These are phyloP conservation scores for Amblyjoppa proteus DNA, from an alignment of 2,888 invertebrate genomes.

Conservation along the genomic window DNA sequence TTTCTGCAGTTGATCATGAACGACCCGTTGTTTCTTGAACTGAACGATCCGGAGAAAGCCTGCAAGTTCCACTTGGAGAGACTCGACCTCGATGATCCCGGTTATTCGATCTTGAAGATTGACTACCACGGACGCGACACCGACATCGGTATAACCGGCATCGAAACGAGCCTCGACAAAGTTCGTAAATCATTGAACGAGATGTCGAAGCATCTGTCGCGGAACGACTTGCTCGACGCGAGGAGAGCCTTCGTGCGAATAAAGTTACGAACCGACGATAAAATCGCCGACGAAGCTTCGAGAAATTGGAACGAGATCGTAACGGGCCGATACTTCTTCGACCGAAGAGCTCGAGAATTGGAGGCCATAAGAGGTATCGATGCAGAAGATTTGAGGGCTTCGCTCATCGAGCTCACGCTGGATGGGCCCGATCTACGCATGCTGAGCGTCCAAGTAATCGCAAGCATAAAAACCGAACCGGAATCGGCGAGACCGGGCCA, in stretches of 20 bases:
- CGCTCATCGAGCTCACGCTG: conserved; percentile 73
- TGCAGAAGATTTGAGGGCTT: conserved; percentile 74
- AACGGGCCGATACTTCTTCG: conserved; percentile 91
- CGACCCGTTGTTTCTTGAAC: conserved; percentile 93
- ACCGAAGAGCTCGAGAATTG: conserved; percentile 90
- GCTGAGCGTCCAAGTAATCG: conserved; percentile 80
- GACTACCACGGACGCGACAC: conserved; percentile 90
- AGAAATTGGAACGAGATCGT: conserved; percentile 94
- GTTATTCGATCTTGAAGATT: conserved; percentile 91
- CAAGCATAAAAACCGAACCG: conserved; percentile 47
- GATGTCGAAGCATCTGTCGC: conserved; percentile 87
- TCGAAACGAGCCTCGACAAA: conserved; percentile 90
- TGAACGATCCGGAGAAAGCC: conserved; percentile 95
- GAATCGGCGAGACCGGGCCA: conserved; percentile 8
- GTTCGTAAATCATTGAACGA: conserved; percentile 89
- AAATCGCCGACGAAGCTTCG: conserved; percentile 90
- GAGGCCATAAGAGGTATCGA: conserved; percentile 86
- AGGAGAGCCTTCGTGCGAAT: conserved; percentile 90
- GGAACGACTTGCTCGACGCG: conserved; percentile 87
- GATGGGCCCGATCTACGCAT: conserved; percentile 76
- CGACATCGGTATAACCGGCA: conserved; percentile 88
- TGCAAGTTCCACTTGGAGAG: conserved; percentile 90
- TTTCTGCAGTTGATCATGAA: conserved; percentile 90
- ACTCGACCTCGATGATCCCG: conserved; percentile 92
- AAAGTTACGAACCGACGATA: conserved; percentile 91